A percentile compares a stretch with the other conserved stretches of the same genome.
phyloP scores from a whole-genome alignment of 2,888 invertebrate genomes.

The Yponomeuta evonymella region DNA sequence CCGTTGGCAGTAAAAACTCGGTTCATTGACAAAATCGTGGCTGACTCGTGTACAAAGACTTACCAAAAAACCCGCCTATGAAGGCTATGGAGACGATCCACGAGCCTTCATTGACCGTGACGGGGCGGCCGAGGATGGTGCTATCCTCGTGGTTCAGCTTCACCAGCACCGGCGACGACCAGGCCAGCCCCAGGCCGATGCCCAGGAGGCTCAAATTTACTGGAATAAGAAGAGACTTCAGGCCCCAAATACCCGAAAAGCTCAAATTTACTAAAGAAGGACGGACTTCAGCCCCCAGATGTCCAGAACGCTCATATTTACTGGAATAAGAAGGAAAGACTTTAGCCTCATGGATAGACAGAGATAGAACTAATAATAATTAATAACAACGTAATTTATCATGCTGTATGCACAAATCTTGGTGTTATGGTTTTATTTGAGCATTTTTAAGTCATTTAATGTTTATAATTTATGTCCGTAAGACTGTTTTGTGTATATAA shows the following conservation, averaged over 20 bases:
- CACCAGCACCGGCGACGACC: slow-evolving; percentile 20
- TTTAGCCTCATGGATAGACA: too few species aligned
- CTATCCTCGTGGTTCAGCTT: slow-evolving; percentile 15
- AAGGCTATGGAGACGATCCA: slow-evolving; percentile 14
- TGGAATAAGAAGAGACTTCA: slow-evolving; percentile 15
- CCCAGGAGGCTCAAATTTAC: slow-evolving; percentile 18
- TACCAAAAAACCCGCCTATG: slow-evolving; percentile 3
- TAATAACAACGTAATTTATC: too few species aligned
- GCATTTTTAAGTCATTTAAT: too few species aligned
- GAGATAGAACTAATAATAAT: too few species aligned
- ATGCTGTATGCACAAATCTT: too few species aligned
- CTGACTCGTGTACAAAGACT: neutral
- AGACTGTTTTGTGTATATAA: too few species aligned
- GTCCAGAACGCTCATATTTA: slow-evolving; percentile 5
- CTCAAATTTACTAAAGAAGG: slow-evolving; percentile 17
- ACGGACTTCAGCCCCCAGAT: neutral
- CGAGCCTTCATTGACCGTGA: slow-evolving; percentile 15
- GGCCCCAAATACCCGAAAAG: slow-evolving; percentile 8
- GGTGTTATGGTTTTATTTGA: too few species aligned
- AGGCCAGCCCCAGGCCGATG: slow-evolving; percentile 16
- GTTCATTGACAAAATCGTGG: too few species aligned
- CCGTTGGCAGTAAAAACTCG: too few species aligned
- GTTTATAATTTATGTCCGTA: too few species aligned
- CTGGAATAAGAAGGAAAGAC: slow-evolving; percentile 14
- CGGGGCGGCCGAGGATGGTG: slow-evolving; percentile 14